Evolutionary conservation across 1,140 invertebrate genomes (phyloP).

Genomic region (Temnothorax nylanderi): DNA sequence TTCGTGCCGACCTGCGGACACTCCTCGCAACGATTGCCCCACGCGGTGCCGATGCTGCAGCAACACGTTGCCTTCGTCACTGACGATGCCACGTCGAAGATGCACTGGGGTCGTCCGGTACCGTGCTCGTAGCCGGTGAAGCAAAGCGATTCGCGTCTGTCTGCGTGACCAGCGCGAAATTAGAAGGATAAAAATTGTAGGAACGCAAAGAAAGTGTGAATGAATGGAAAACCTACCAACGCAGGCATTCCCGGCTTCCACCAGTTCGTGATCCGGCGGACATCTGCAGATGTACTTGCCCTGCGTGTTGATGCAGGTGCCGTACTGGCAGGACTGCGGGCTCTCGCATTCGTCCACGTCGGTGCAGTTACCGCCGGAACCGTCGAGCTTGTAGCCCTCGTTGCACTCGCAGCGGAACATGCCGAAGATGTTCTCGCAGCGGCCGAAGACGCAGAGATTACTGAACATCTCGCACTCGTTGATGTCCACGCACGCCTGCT

Average conservation of each 20-base stretch:
- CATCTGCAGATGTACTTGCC: constrained; percentile 94
- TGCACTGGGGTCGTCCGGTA: constrained; percentile 78
- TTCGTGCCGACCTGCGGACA: constrained; percentile 91
- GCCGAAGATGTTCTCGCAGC: constrained; percentile 95
- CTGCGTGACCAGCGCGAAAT: constrained; percentile 82
- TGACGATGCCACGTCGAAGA: constrained; percentile 79
- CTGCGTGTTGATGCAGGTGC: constrained; percentile 92
- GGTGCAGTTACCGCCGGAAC: constrained; percentile 90
- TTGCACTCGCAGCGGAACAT: constrained; percentile 95
- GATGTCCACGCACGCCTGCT: constrained; percentile 94
- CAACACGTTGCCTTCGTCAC: constrained; percentile 94
- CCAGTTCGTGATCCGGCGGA: constrained; percentile 89
- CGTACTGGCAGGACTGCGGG: constrained; percentile 91
- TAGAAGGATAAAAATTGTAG: neutral
- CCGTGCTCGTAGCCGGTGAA: constrained; percentile 85
- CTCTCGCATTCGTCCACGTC: constrained; percentile 95
- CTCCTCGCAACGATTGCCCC: constrained; percentile 93
- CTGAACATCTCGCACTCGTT: constrained; percentile 96
- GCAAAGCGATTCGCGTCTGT: constrained; percentile 92
- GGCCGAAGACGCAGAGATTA: constrained; percentile 94
- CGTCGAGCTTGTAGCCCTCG: constrained; percentile 93
- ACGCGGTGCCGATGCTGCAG: constrained; percentile 93
- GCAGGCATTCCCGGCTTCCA: constrained; percentile 89
- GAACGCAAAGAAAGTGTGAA: neutral
- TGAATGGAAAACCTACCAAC: constrained; percentile 86